A percentile compares a stretch with the other conserved stretches of the same genome.
Conservation (phyloP, 30 jellyfish, hydroid and myxozoan genomes). For the Hydractinia echinata region DNA sequence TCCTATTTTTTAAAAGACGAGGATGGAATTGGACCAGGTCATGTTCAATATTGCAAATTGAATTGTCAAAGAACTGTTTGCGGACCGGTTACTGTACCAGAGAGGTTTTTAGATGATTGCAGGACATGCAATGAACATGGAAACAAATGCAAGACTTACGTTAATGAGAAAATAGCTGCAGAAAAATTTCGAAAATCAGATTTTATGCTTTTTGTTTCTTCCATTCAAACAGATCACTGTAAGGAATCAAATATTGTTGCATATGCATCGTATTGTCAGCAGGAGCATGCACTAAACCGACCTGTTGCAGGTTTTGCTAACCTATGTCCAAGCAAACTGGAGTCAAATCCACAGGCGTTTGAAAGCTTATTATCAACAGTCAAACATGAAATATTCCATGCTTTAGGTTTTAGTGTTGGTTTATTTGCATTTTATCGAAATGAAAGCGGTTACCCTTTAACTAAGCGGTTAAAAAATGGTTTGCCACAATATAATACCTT, state of each 20-base stretch:
- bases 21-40: slow-evolving; percentile 57
- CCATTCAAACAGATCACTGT: slow-evolving; percentile 84
- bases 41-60: slow-evolving; percentile 71
- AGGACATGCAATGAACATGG: slow-evolving; percentile 78
- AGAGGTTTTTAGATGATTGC: slow-evolving; percentile 65
- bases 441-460: slow-evolving; percentile 67
- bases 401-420: slow-evolving; percentile 92
- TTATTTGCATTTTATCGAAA: slow-evolving; percentile 79
- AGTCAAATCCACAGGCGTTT: slow-evolving; percentile 68
- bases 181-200: slow-evolving; percentile 35
- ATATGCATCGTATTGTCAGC: slow-evolving; percentile 92
- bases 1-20: slow-evolving; percentile 63
- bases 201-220: slow-evolving; percentile 74
- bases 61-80: slow-evolving; percentile 59
- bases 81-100: slow-evolving; percentile 88
- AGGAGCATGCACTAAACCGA: slow-evolving; percentile 83
- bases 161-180: slow-evolving; percentile 22
- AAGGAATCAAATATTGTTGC: slow-evolving; percentile 86
- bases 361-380: slow-evolving; percentile 84
- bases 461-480: slow-evolving; percentile 66
- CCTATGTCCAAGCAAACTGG: slow-evolving; percentile 77
- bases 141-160: slow-evolving; percentile 39
- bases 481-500: slow-evolving; percentile 64
- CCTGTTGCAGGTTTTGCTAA: slow-evolving; percentile 96
- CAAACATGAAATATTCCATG: slow-evolving; percentile 86